phyloP scores from a whole-genome alignment of 2,113 vertebrate species.

The Zeus faber region DNA sequence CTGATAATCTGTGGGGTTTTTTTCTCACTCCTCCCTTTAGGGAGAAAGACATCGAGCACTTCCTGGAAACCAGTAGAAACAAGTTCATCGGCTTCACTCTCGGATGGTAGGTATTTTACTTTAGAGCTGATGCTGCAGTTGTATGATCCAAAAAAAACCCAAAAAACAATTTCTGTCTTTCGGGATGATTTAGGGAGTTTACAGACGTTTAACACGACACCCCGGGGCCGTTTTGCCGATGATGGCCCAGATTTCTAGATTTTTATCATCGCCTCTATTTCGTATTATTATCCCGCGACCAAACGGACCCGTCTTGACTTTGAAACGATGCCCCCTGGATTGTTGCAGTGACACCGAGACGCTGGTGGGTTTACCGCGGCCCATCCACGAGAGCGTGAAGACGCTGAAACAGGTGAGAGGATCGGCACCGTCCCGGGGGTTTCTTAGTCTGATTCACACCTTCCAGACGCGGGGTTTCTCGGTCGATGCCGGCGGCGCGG shows the following conservation, averaged over 20 bases:
- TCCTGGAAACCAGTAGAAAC: conserved; percentile 93
- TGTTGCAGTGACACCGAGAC: conserved; percentile 89
- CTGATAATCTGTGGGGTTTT: background rate
- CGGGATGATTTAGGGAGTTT: too few species aligned
- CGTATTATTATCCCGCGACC: too few species aligned
- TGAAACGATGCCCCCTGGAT: background rate
- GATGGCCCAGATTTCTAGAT: too few species aligned
- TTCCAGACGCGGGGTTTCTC: too few species aligned
- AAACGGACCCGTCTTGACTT: too few species aligned
- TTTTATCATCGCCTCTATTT: too few species aligned
- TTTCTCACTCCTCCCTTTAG: conserved; percentile 63
- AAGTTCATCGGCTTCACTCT: conserved; percentile 98
- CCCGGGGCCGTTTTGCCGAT: too few species aligned
- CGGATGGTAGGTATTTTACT: conserved; percentile 83
- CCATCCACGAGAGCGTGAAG: conserved; percentile 97
- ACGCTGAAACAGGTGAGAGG: conserved; percentile 93
- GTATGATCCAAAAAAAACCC: background rate
- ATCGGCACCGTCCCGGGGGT: too few species aligned
- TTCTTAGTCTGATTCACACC: too few species aligned
- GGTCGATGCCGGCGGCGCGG: too few species aligned
- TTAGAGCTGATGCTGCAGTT: background rate
- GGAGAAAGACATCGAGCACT: conserved; percentile 96
- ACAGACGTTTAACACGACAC: too few species aligned
- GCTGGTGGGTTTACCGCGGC: conserved; percentile 89
- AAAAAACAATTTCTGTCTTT: too few species aligned